phyloP scores from a whole-genome alignment of 1,140 invertebrate genomes.

The Halictus rubicundus region DNA sequence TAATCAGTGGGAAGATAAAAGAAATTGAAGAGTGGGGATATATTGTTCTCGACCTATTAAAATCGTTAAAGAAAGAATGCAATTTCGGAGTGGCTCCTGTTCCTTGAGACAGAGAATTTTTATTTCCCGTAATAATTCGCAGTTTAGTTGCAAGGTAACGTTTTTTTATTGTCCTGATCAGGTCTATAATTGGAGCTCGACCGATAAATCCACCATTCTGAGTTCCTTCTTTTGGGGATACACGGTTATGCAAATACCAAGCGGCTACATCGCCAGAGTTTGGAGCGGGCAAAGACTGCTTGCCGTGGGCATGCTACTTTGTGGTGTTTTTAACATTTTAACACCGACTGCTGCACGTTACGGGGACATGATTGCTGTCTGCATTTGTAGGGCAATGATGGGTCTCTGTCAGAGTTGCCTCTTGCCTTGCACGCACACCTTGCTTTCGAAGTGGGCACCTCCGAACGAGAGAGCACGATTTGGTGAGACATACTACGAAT shows the following conservation, averaged over 20 bases:
- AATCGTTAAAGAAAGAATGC: too few relatives aligned
- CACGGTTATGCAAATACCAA: conserved; percentile 83
- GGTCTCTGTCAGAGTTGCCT: conserved; percentile 85
- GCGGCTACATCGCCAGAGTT: conserved; percentile 80
- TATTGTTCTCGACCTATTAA: too few relatives aligned
- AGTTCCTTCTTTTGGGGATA: conserved; percentile 89
- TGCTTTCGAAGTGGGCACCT: conserved; percentile 84
- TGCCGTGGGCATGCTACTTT: conserved; percentile 82
- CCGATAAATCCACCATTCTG: conserved; percentile 82
- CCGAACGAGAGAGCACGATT: conserved; percentile 73
- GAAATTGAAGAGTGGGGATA: too few relatives aligned
- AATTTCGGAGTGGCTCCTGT: too few relatives aligned
- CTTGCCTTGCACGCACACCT: conserved; percentile 84
- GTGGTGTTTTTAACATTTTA: conserved; percentile 81
- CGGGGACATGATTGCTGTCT: conserved; percentile 78
- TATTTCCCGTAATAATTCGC: too few relatives aligned
- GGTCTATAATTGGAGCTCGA: conserved; percentile 82
- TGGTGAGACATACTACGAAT: conserved; percentile 63
- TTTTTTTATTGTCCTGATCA: conserved; percentile 48
- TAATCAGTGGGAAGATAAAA: too few relatives aligned
- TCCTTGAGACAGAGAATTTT: too few relatives aligned
- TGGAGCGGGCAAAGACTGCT: conserved; percentile 83
- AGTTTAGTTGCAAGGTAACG: too few relatives aligned
- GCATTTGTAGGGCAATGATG: conserved; percentile 83
- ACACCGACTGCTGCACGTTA: conserved; percentile 69